phyloP scores from a whole-genome alignment of 2,797 vertebrate species.

The Echeneis naucrates region DNA sequence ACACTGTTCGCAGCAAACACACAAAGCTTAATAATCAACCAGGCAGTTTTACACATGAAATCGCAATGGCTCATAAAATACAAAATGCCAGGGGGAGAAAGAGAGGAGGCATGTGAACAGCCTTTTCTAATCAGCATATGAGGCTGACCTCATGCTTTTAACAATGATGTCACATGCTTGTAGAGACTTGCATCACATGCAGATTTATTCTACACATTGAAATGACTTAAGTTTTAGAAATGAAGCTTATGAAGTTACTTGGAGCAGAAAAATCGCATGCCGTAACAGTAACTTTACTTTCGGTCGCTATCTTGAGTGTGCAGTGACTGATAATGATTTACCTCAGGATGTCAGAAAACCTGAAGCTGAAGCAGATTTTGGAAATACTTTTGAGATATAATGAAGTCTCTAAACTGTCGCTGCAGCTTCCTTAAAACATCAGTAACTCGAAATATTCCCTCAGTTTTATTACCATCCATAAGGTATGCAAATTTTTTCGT shows the following conservation, averaged over 20 bases:
- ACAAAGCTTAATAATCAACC: slow-evolving; percentile 14
- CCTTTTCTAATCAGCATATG: slow-evolving; percentile 16
- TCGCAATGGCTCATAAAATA: slow-evolving; percentile 17
- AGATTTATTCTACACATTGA: not conserved
- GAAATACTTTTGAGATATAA: not conserved
- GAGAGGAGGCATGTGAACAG: not conserved
- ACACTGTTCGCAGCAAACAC: not conserved
- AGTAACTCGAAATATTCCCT: not conserved
- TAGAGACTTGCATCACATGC: not conserved
- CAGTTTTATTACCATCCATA: not conserved
- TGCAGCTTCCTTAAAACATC: not conserved
- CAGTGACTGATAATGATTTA: not conserved
- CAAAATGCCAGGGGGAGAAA: not conserved
- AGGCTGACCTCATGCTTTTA: slow-evolving; percentile 9
- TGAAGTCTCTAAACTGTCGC: not conserved
- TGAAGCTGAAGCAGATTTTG: not conserved
- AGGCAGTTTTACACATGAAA: not conserved
- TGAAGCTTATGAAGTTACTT: not conserved
- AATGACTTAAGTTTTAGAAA: not conserved
- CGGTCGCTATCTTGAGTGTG: not conserved
- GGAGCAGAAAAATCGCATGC: not conserved
- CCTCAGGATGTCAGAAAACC: not conserved
- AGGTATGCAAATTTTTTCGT: not conserved
- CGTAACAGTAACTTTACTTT: not conserved
- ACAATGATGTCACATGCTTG: slow-evolving; percentile 5